phyloP scores from a whole-genome alignment of 1,140 invertebrate species.

The Meloidogyne chitwoodi region DNA sequence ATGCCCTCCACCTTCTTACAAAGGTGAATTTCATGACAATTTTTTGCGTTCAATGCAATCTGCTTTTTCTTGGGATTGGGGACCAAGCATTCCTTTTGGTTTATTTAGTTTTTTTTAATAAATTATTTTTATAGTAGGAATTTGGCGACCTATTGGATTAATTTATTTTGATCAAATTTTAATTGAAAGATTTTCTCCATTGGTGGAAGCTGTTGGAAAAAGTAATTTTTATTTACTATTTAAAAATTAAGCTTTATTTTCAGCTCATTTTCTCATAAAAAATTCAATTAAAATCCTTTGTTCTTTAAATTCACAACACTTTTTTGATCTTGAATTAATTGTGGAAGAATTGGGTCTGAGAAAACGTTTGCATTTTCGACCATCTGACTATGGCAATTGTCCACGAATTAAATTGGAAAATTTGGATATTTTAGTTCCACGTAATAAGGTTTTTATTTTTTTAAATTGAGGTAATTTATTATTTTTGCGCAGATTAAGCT shows the following conservation, averaged over 20 bases:
- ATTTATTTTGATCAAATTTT: conserved; percentile 27
- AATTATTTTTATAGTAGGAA: conserved; percentile 65
- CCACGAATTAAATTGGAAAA: neutral
- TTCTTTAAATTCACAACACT: neutral
- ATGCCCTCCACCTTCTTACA: conserved; percentile 73
- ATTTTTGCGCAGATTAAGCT: conserved; percentile 47
- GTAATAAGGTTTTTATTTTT: conserved; percentile 61
- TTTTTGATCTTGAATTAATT: neutral
- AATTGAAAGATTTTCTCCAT: conserved; percentile 25
- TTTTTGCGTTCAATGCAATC: conserved; percentile 88
- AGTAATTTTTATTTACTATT: neutral
- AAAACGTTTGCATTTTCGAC: neutral
- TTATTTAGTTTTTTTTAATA: too few relatives aligned
- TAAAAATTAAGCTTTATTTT: neutral
- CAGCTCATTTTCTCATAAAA: conserved; percentile 2
- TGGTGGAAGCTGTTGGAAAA: conserved; percentile 2
- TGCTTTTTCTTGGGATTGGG: conserved; percentile 97
- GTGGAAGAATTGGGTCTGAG: neutral
- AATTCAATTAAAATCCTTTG: neutral
- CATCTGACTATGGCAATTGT: neutral
- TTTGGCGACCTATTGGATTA: conserved; percentile 69
- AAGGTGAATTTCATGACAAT: conserved; percentile 90
- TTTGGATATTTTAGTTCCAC: neutral
- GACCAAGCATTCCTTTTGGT: conserved; percentile 81
- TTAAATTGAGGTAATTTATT: too few relatives aligned